These are phyloP conservation scores for Habropoda laboriosa DNA, from an alignment of 1,140 invertebrate species.

Conservation along the genomic window DNA sequence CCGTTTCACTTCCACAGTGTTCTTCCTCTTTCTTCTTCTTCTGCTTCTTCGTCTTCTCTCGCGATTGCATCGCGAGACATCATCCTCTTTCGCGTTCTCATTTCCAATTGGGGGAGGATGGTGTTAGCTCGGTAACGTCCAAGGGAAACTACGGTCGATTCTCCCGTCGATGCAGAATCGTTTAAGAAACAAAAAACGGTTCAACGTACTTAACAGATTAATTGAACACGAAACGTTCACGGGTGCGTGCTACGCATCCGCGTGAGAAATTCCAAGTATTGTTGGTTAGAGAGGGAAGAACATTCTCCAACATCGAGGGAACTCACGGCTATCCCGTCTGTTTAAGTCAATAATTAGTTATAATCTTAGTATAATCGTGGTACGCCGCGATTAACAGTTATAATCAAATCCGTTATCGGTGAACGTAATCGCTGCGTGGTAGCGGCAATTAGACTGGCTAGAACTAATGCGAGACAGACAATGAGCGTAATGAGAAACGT, in stretches of 20 bases:
- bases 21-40: constrained; percentile 23
- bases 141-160: neutral
- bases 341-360: constrained; percentile 60
- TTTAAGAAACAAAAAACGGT: constrained; percentile 35
- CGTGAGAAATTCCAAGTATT: constrained; percentile 55
- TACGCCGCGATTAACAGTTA: constrained; percentile 37
- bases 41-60: constrained; percentile 3
- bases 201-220: constrained; percentile 58
- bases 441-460: constrained; percentile 49
- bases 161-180: neutral
- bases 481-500: constrained; percentile 48
- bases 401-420: constrained; percentile 60
- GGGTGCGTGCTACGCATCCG: constrained; percentile 60
- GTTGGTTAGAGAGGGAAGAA: constrained; percentile 31
- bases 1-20: neutral
- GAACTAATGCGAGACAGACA: constrained; percentile 26
- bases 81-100: neutral
- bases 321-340: constrained; percentile 16
- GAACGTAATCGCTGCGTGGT: constrained; percentile 31
- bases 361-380: constrained; percentile 58
- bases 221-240: constrained; percentile 55
- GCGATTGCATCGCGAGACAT: neutral
- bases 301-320: constrained; percentile 33
- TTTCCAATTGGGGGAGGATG: neutral
- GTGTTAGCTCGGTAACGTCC: neutral